A percentile compares a stretch with the other conserved stretches of the same genome.
Conservation (phyloP, 64 coral and sea anemone genomes). For the Montipora efflorescens region DNA sequence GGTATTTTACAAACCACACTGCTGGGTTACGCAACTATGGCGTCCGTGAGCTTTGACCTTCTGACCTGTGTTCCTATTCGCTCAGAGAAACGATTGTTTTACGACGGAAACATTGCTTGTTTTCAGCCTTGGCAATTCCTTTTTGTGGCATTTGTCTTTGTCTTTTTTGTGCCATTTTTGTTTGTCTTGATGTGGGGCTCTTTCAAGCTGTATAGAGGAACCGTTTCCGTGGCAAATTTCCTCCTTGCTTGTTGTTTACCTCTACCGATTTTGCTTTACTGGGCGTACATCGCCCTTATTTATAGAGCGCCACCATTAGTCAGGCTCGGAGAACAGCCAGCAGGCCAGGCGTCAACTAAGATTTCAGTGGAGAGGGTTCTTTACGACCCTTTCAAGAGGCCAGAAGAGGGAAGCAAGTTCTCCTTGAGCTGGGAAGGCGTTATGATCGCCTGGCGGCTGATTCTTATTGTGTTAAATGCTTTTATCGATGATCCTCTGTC, state of each 20-base stretch:
- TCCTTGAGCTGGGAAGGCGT: constrained; percentile 91
- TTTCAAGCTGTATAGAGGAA: constrained; percentile 45
- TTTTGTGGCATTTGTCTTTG: constrained; percentile 46
- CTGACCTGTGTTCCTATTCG: constrained; percentile 57
- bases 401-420: constrained; percentile 5
- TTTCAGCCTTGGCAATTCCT: constrained; percentile 83
- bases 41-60: constrained; percentile 52
- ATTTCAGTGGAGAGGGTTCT: constrained; percentile 40
- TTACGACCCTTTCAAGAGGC: constrained; percentile 68
- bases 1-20: constrained; percentile 81
- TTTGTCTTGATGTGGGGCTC: constrained; percentile 76
- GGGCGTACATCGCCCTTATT: constrained; percentile 1
- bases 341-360: background rate
- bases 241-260: constrained; percentile 69
- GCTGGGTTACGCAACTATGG: constrained; percentile 83
- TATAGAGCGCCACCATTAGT: background rate
- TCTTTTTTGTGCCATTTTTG: constrained; percentile 80
- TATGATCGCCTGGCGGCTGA: constrained; percentile 72
- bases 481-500: constrained; percentile 64
- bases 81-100: constrained; percentile 62
- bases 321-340: constrained; percentile 14
- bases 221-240: constrained; percentile 56
- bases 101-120: constrained; percentile 59
- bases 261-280: constrained; percentile 54
- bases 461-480: constrained; percentile 66